These are phyloP conservation scores for Drosophila kurseongensis DNA, from an alignment of 1,140 invertebrate genomes.

Conservation along the genomic window DNA sequence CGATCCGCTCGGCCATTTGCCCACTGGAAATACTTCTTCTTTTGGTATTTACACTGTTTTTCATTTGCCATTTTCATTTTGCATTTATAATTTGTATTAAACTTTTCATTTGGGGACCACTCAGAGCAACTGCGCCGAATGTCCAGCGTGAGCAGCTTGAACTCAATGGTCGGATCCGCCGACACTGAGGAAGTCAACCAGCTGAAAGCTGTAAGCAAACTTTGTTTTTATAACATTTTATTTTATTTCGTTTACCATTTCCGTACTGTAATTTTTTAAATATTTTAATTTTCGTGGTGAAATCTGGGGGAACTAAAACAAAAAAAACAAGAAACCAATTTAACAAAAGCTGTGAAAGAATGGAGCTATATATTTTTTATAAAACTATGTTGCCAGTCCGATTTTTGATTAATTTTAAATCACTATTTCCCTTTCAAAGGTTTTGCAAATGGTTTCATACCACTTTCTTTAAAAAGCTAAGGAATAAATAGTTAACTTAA, in stretches of 20 bases:
- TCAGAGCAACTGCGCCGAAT: slow-evolving; percentile 76
- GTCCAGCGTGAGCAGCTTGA: slow-evolving; percentile 71
- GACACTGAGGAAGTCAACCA: slow-evolving; percentile 83
- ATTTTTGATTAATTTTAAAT: too few species aligned
- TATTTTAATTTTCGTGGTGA: not conserved
- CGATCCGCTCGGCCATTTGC: slow-evolving; percentile 80
- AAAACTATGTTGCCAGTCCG: too few species aligned
- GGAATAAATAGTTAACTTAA: too few species aligned
- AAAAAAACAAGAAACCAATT: too few species aligned
- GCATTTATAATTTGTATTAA: slow-evolving; percentile 7
- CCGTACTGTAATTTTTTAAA: not conserved
- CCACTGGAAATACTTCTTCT: slow-evolving; percentile 82
- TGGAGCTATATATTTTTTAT: too few species aligned
- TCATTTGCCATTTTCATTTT: slow-evolving; percentile 42
- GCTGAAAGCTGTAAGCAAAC: slow-evolving; percentile 84
- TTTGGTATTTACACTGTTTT: slow-evolving; percentile 72
- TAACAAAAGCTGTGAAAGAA: too few species aligned
- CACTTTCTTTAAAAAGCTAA: too few species aligned
- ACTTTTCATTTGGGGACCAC: slow-evolving; percentile 9
- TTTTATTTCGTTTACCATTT: slow-evolving; percentile 1
- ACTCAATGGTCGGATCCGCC: slow-evolving; percentile 36
- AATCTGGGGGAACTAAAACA: not conserved
- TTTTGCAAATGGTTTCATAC: too few species aligned
- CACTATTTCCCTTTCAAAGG: too few species aligned
- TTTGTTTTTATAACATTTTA: slow-evolving; percentile 22